Base-by-base conservation (phyloP, 2,888 invertebrate genomes). In the Conops quadrifasciatus region DNA sequence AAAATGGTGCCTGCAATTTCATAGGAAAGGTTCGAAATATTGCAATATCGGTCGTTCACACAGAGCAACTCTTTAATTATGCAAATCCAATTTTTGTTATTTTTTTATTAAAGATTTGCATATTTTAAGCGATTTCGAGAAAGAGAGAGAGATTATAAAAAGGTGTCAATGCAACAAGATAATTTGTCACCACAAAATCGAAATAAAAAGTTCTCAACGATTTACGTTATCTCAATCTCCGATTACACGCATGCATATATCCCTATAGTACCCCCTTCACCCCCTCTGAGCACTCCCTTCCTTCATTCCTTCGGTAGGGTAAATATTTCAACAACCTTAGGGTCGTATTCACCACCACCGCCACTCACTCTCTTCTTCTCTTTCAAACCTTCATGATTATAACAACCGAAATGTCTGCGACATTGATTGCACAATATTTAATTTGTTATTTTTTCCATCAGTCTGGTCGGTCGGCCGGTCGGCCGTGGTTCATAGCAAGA, bases 371-470 rank as follows among this genome's bases (percentile, higher is more conserved):
- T 36, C 64, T 5, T 47, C 47, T 26, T 26, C 15, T 16, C 16
- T 49, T 11, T 26, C 28, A 47, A 43, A 21, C 62, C 36, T 62
- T 21, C 16, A 30, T 43, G 2, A 5, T 9, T 13, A 7, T n/a
- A 53, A 7, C 45, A 63, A 24, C 47, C 64, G 26, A 15, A 24
- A 21, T 64, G 64, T 64, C 64, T 64, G 30, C 47, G 64, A 28
- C 51, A 28, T 47, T 64, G 64, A 64, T 64, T 64, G 51, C 28
- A 64, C 36, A 36, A 36, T 36, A 36, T 64, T 51, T 64, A 64
- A 64, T 51, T 64, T 64, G 64, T 64, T 64, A n/a, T 64, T 47
- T 49, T 62, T 64, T 49, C 5, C 28, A 64, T 64, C 49, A 64
- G 64, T 2, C 28, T 19, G 5, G 2, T 56, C 15, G 56, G 26